phyloP scores from a whole-genome alignment of 1,140 invertebrate species.

The Polypedilum vanderplanki region DNA sequence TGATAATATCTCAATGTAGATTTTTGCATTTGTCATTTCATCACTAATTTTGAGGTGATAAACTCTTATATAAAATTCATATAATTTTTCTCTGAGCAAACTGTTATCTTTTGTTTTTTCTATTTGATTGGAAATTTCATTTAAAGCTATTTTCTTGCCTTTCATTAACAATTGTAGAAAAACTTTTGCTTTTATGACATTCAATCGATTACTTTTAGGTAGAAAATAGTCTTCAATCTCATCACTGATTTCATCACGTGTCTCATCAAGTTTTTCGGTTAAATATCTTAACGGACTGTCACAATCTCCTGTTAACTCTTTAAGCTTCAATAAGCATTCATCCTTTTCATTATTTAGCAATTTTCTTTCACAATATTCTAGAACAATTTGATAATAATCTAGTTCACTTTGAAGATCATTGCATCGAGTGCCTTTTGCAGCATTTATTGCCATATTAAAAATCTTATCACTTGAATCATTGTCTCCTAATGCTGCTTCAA shows the following conservation, averaged over 20 bases:
- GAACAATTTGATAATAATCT: slow-evolving; percentile 34
- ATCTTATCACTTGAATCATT: slow-evolving; percentile 45
- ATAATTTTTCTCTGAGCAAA: slow-evolving; percentile 44
- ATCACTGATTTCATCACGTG: background rate
- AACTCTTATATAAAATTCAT: slow-evolving; percentile 44
- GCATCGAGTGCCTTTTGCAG: slow-evolving; percentile 31
- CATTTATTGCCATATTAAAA: slow-evolving; percentile 42
- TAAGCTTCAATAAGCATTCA: slow-evolving; percentile 32
- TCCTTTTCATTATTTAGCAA: slow-evolving; percentile 35
- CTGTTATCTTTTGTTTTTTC: slow-evolving; percentile 41
- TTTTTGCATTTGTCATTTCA: slow-evolving; percentile 35
- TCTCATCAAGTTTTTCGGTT: background rate
- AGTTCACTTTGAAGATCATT: slow-evolving; percentile 11
- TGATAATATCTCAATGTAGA: slow-evolving; percentile 39
- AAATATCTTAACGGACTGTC: slow-evolving; percentile 32
- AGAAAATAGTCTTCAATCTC: slow-evolving; percentile 15
- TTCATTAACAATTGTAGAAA: slow-evolving; percentile 15
- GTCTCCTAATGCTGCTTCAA: slow-evolving; percentile 50
- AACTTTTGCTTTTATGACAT: background rate
- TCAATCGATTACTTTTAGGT: background rate
- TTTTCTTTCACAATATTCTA: slow-evolving; percentile 34
- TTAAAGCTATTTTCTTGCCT: background rate
- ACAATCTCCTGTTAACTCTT: slow-evolving; percentile 29
- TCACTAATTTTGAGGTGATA: slow-evolving; percentile 40
- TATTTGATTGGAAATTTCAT: slow-evolving; percentile 35